Conservation (phyloP, 2,797 vertebrate species). For the Danio aesculapii region DNA sequence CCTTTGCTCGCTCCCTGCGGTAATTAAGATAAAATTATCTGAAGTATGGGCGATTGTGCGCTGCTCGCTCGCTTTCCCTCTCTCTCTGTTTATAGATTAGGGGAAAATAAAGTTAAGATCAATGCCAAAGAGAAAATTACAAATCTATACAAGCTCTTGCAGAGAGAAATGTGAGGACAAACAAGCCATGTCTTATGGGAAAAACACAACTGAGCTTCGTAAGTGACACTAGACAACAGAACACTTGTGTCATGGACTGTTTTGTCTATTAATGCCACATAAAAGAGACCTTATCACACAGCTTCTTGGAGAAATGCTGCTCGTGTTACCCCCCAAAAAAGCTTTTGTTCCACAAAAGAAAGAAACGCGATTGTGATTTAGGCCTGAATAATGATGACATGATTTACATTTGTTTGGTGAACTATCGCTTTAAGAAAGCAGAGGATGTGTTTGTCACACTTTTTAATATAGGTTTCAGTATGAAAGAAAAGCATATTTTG, state of each 20-base stretch:
- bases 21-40: conserved; percentile 63
- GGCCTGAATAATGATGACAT: neutral
- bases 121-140: conserved; percentile 60
- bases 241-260: neutral
- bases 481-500: no score
- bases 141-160: conserved; percentile 55
- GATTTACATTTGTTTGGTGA: neutral
- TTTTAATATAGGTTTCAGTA: neutral
- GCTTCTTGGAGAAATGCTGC: neutral
- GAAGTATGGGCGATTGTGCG: conserved; percentile 26
- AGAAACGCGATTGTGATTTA: neutral
- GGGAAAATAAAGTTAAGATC: conserved; percentile 59
- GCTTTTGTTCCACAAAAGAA: neutral
- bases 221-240: conserved; percentile 7
- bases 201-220: conserved; percentile 31
- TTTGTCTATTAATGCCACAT: neutral
- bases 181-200: conserved; percentile 38
- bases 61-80: conserved; percentile 27
- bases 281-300: conserved; percentile 8
- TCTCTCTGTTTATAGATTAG: conserved; percentile 50
- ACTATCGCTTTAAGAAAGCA: neutral
- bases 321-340: neutral
- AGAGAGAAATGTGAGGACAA: conserved; percentile 42
- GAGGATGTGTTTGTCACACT: neutral
- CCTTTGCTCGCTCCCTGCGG: conserved; percentile 49